Evolutionary conservation across 2,888 invertebrate species (phyloP), one percentile per base, ranked within the genome.

Genomic region (Camponotus fellah): DNA sequence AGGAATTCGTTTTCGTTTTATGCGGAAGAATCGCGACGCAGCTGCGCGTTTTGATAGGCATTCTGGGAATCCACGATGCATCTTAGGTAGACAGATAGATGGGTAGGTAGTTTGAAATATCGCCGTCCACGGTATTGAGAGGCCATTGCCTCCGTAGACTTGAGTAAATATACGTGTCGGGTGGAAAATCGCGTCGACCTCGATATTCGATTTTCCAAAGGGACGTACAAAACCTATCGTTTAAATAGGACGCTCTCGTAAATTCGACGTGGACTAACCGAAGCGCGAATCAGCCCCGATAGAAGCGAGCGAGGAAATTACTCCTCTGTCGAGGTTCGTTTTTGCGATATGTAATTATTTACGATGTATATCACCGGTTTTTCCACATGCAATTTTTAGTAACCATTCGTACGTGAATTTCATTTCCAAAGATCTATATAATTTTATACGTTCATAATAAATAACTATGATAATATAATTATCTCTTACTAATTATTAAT

Each of bases 11-110:
- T 6, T 37, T 43, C 40, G 21, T 5, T 56, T 69, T 32, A 26
- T 56, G n/a, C 40, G 53, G 2, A 40, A 56, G 71, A 53, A 64
- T 46, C 56, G 26, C 8, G 10, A 4, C 58, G 60, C 26, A 87
- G 88, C 88, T 90, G 89, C 62, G 40, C 74, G 65, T 66, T 58
- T 46, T 79, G 69, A 77, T 72, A 62, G 75, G 26, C 58, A 83
- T 66, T 84, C 68, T 58, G 80, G 32, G 26, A 80, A 75, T 60
- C 10, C 69, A 34, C 72, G 76, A 43, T 75, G 75, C 84, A 85
- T 84, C 82, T 84, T 82, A 65, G 43, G 17, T n/a, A 26, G 53
- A 21, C 26, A 26, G 56, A 40, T 53, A 43, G 34, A 6, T 69
- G 62, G 74, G 8, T 56, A 71, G 69, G 9, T 69, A 65, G 77